These are phyloP conservation scores for Parauchenoglanis ngamensis DNA, from an alignment of 2,797 vertebrate genomes.

Conservation along the genomic window DNA sequence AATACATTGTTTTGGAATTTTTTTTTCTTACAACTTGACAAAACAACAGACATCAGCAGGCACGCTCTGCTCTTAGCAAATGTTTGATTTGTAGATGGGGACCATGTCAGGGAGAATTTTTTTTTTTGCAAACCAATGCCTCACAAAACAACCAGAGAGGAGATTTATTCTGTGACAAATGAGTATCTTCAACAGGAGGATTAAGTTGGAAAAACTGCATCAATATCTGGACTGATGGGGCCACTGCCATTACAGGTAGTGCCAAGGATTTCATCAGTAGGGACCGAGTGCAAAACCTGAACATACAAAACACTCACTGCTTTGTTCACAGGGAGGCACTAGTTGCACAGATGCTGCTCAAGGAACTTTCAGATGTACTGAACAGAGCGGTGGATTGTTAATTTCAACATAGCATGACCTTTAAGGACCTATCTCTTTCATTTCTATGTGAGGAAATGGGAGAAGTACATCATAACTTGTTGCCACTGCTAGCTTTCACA, in stretches of 20 bases:
- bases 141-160: constrained; percentile 26
- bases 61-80: constrained; percentile 31
- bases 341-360: constrained; percentile 25
- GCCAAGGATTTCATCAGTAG: constrained; percentile 21
- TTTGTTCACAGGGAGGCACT: constrained; percentile 37
- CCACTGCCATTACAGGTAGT: constrained; percentile 15
- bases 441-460: too few species aligned
- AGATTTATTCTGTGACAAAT: constrained; percentile 20
- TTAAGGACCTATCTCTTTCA: not conserved
- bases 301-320: constrained; percentile 4
- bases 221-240: constrained; percentile 35
- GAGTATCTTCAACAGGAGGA: constrained; percentile 26
- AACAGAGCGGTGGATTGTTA: constrained; percentile 7
- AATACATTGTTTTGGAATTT: constrained; percentile 30
- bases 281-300: constrained; percentile 12
- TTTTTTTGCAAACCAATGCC: not conserved
- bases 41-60: constrained; percentile 38
- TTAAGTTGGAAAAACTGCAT: constrained; percentile 32
- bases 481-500: constrained; percentile 2
- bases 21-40: constrained; percentile 39
- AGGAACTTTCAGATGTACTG: constrained; percentile 41
- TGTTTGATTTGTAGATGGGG: constrained; percentile 35
- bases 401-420: constrained; percentile 8
- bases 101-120: constrained; percentile 29
- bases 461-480: not conserved